Percentiles rank a stretch among this genome's conserved stretches.
phyloP scores from a whole-genome alignment of 2,797 vertebrate genomes.

The Lophotriccus pileatus region DNA sequence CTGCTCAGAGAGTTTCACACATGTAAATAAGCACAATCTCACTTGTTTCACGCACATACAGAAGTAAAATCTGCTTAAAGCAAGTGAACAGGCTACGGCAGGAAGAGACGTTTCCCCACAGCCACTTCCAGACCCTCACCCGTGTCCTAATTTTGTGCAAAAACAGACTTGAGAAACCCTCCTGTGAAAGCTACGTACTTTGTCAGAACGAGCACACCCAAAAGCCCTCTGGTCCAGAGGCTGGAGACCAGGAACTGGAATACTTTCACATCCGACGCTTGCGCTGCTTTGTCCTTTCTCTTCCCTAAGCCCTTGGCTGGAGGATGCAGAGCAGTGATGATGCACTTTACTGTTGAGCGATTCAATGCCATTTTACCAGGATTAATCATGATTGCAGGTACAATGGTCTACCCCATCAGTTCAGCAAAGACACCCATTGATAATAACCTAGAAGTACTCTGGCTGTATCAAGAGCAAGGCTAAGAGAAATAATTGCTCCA shows the following conservation, averaged over 20 bases:
- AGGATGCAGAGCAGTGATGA: not conserved
- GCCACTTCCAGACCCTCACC: not conserved
- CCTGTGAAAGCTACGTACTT: not conserved
- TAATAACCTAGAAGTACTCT: constrained; percentile 59
- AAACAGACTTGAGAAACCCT: not conserved
- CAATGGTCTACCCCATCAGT: constrained; percentile 41
- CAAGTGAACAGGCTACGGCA: not conserved
- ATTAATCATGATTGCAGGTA: constrained; percentile 60
- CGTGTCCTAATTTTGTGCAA: not conserved
- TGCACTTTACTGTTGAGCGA: not conserved
- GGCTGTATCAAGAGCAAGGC: constrained; percentile 49
- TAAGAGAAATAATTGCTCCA: constrained; percentile 69
- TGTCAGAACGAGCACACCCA: not conserved
- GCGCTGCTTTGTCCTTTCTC: not conserved
- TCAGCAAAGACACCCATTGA: constrained; percentile 51
- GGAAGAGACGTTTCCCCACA: not conserved
- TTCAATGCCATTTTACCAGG: not conserved
- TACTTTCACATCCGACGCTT: not conserved
- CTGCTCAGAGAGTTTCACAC: fast-evolving
- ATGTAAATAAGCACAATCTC: not conserved
- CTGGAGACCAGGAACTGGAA: not conserved
- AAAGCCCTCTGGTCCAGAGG: not conserved
- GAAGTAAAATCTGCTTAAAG: not conserved
- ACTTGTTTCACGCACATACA: not conserved
- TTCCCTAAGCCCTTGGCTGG: not conserved